phyloP scores from a whole-genome alignment of 2,797 vertebrate genomes.

The Acrossocheilus fasciatus region DNA sequence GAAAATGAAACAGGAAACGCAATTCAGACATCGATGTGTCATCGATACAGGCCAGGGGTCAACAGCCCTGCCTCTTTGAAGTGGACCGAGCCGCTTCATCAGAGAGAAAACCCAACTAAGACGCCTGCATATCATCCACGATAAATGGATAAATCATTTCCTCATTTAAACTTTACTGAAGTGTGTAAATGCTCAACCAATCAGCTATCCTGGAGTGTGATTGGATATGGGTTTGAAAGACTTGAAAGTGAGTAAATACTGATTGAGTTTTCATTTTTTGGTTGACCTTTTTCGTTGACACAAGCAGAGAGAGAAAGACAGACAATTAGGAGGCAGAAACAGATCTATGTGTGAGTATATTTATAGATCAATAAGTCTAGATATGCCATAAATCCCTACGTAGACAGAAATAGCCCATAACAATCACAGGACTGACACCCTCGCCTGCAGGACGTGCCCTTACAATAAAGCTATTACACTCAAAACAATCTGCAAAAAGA shows the following conservation, averaged over 20 bases:
- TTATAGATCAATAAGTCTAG: conserved; percentile 58
- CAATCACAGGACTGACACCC: conserved; percentile 49
- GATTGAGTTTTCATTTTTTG: background rate
- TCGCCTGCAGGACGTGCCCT: conserved; percentile 3
- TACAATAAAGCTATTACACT: conserved; percentile 4
- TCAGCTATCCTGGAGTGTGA: background rate
- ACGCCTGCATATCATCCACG: background rate
- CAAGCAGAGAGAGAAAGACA: background rate
- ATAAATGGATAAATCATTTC: background rate
- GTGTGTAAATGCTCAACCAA: background rate
- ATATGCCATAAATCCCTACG: conserved; percentile 52
- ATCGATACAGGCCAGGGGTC: conserved; percentile 50
- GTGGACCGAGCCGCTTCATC: background rate
- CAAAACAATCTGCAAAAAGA: conserved; percentile 8
- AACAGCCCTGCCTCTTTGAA: conserved; percentile 22
- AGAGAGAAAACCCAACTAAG: background rate
- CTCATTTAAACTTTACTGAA: background rate
- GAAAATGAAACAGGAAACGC: conserved; percentile 46
- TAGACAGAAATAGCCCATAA: conserved; percentile 54
- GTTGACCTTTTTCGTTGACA: background rate
- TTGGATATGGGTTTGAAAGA: background rate
- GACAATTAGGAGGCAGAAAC: background rate
- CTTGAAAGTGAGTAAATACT: background rate
- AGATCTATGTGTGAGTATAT: conserved; percentile 31
- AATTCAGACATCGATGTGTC: conserved; percentile 39